Evolutionary conservation across 2,888 invertebrate species (phyloP), one percentile per base, ranked within the genome.

Genomic region (Apodemia zela): DNA sequence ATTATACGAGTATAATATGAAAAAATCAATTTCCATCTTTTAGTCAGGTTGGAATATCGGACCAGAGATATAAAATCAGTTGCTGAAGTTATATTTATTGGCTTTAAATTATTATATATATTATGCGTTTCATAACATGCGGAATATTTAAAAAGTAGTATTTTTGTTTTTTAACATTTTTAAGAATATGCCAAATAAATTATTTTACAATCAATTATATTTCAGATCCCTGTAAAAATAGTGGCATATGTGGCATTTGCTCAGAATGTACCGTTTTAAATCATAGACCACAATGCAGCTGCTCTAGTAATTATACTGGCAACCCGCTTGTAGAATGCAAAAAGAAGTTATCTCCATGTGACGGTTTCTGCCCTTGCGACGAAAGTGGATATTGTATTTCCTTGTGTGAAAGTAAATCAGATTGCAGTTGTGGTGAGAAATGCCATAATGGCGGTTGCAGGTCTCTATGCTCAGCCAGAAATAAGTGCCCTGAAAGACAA

Each of bases 231-330:
- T 98, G 98, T 75, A 93, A 94, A 71, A 93, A 93, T 63, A 93
- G 92, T 13, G 93, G 93, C 62, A 93, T 95, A 62, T 98, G 98
- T 79, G 98, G 98, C 59, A 93, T 95, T 59, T 98, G 98, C 79
- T 96, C 97, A 18, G 93, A 94, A 62, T 98, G 98, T 75, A 93
- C 94, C 75, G 97, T 97, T 3, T 93, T 95, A 63, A 96, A 96
- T 80, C 98, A 98, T 77, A 95, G 96, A 35, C 95, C 96, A 0
- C 96, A 97, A 76, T 98, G 98, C 78, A 96, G 95, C 76, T 98
- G 98, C 74, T 95, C 97, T 3, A 89, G 93, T 60, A 95, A 95
- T 76, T 96, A 95, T 73, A 93, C 95, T 47, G 98, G 98, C 0
- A 96, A 98, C 84, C 96, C 98, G 3, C 89, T 96, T 6, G 94